Evolutionary conservation across 2,113 vertebrate genomes (phyloP).

Genomic region (Coturnix japonica): DNA sequence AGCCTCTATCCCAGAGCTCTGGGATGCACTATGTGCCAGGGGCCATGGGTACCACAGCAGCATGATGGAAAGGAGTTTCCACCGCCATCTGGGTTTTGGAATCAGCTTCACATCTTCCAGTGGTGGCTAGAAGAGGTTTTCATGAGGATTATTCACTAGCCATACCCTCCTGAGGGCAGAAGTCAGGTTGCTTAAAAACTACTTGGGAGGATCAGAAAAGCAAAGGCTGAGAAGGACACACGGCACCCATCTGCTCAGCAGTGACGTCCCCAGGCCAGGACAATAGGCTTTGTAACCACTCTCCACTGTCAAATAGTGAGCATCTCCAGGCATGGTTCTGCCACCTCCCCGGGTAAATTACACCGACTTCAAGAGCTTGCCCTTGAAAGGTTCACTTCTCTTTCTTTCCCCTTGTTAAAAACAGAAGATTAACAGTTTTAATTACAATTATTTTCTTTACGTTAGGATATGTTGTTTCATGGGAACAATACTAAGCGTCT

Average conservation of each 20-base stretch:
- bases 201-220: background rate
- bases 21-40: background rate
- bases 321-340: background rate
- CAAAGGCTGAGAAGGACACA: background rate
- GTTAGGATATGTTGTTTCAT: slow-evolving; percentile 43
- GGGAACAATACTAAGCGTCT: slow-evolving; percentile 45
- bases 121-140: too few relatives aligned
- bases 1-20: background rate
- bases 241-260: background rate
- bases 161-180: background rate
- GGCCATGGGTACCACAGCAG: background rate
- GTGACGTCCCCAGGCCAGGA: background rate
- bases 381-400: background rate
- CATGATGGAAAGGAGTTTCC: background rate
- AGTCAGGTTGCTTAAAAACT: background rate
- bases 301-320: background rate
- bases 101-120: background rate
- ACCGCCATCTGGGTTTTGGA: too few relatives aligned
- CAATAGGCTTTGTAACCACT: background rate
- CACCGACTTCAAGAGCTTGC: background rate
- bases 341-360: background rate
- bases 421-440: slow-evolving; percentile 65
- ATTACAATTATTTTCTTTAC: slow-evolving; percentile 65
- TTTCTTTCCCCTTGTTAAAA: slow-evolving; percentile 28
- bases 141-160: background rate